Base-by-base conservation (phyloP, 2,113 vertebrate species). In the Tyto alba region DNA sequence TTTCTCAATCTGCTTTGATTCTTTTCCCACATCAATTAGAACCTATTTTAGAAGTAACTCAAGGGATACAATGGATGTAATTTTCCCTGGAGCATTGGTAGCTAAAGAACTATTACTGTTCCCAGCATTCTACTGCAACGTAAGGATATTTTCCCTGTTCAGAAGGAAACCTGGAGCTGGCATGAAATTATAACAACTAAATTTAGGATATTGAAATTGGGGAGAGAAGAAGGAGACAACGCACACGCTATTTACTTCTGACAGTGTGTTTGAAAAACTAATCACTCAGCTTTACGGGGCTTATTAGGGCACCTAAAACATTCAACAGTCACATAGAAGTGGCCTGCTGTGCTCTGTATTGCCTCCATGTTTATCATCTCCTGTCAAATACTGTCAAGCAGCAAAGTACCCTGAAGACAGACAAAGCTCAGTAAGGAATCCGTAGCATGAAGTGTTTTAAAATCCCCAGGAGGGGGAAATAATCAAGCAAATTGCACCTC, bases 331-430 rank as follows among this genome's bases (percentile, higher is more conserved):
- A 83, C 59, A 69, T 20, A 90, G 50, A 85, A 90, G 91, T 47
- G 59, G 71, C 67, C 45, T 38, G n/a, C 63, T 83, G 41, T 62
- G 41, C 41, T 96, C 71, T 90, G 21, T 26, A 48, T 60, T 88
- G 69, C 53, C 59, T 88, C 84, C 19, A 4, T n/a, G 47, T 90
- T 96, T 94, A 94, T 87, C 53, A 93, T 63, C 78, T 77, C 71
- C 78, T 90, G 78, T 80, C 88, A 93, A 97, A 94, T 57, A 90
- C 63, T 85, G 71, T 80, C 75, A 90, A 83, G 88, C 62, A 72
- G 53, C 50, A 85, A 88, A 45, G 16, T 47, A 75, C 75, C 64
- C 75, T 74, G 55, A 95, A 91, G 45, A 87, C 88, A 76, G 85
- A 92, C 71, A 92, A 93, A 92, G 72, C 79, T 62, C 32, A 95